Percentiles rank a stretch among this genome's conserved stretches.
phyloP scores from a whole-genome alignment of 2,888 invertebrate species.

The Ypsolopha scabrella region DNA sequence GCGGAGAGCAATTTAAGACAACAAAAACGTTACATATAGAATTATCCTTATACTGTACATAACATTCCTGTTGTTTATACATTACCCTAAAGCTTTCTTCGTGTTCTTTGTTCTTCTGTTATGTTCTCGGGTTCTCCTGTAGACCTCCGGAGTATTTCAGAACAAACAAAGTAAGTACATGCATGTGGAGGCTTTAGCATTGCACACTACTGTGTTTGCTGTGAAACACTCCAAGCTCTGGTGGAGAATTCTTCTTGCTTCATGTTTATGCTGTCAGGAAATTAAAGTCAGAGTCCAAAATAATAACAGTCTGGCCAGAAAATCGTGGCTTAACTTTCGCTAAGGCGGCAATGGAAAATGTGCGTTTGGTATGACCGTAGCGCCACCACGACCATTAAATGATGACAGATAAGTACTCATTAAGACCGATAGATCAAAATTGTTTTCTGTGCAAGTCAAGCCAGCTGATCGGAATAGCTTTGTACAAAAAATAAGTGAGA shows the following conservation, averaged over 20 bases:
- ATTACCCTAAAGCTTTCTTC: slow-evolving; percentile 48
- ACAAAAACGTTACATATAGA: slow-evolving; percentile 72
- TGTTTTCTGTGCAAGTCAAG: too few species aligned
- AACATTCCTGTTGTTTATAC: slow-evolving; percentile 70
- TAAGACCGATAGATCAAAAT: too few species aligned
- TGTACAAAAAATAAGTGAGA: too few species aligned
- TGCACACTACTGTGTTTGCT: slow-evolving; percentile 71
- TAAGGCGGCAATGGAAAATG: too few species aligned
- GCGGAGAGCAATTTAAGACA: slow-evolving; percentile 68
- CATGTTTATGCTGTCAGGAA: background rate
- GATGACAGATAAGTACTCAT: too few species aligned
- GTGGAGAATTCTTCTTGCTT: background rate
- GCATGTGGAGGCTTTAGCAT: slow-evolving; percentile 61
- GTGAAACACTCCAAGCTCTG: slow-evolving; percentile 38
- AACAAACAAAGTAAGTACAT: slow-evolving; percentile 72
- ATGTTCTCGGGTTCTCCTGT: slow-evolving; percentile 12
- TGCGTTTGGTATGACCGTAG: too few species aligned
- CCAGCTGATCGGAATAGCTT: too few species aligned
- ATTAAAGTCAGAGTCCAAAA: background rate
- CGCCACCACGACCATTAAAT: too few species aligned
- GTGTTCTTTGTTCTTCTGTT: slow-evolving; percentile 9
- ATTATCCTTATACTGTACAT: slow-evolving; percentile 65
- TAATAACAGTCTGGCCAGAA: too few species aligned
- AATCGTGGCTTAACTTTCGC: too few species aligned
- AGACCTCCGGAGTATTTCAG: slow-evolving; percentile 43